A percentile compares a stretch with the other conserved stretches of the same genome.
Evolutionary conservation across 2,113 vertebrate species (phyloP).

Genomic region (Chrysemys picta): DNA sequence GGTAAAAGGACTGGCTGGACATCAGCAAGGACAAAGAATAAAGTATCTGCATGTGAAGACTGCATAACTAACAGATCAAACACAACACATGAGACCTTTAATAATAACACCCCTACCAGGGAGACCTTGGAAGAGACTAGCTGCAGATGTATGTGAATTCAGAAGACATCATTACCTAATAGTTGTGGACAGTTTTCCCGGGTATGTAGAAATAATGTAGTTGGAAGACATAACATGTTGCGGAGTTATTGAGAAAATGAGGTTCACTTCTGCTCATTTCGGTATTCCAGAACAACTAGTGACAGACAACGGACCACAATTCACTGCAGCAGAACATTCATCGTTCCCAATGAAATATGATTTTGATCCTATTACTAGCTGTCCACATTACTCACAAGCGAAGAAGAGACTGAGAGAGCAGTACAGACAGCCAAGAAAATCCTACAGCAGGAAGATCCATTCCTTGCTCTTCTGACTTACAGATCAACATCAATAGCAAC

Average conservation of each 20-base stretch:
- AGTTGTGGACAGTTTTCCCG: not conserved
- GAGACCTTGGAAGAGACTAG: not conserved
- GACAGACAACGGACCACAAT: not conserved
- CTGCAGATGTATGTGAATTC: not conserved
- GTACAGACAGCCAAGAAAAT: not conserved
- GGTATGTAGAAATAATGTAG: not conserved
- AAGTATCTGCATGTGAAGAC: not conserved
- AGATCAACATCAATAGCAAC: not conserved
- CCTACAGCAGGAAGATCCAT: not conserved
- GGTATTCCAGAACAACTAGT: not conserved
- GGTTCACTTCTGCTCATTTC: not conserved
- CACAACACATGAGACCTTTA: not conserved
- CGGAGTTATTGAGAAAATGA: not conserved
- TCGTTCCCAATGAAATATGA: not conserved
- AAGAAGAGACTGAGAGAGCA: not conserved
- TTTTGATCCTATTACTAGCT: not conserved
- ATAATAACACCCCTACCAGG: not conserved
- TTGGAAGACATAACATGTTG: not conserved
- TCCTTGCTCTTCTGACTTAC: not conserved
- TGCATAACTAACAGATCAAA: not conserved
- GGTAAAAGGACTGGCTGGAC: not conserved
- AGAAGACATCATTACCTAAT: not conserved
- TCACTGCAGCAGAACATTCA: not conserved
- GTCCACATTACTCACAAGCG: not conserved
- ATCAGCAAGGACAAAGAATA: not conserved